Conservation (phyloP, 2,888 invertebrate genomes). For the Rutpela maculata region DNA sequence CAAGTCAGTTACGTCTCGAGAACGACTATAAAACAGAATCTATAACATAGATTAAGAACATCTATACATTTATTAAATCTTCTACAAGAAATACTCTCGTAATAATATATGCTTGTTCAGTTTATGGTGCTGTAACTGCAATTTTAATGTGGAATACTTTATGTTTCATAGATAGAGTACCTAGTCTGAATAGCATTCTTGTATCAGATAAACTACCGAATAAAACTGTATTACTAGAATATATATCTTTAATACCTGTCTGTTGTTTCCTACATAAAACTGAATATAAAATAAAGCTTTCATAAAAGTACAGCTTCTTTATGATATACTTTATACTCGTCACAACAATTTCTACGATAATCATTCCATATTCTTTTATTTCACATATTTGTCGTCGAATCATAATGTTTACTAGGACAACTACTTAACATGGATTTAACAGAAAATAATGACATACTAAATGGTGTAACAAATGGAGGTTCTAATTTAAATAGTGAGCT, state of each 20-base stretch:
- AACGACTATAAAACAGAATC: neutral
- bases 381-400: neutral
- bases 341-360: neutral
- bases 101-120: constrained; percentile 5
- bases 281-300: neutral
- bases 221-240: constrained; percentile 8
- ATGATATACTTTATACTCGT: neutral
- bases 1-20: too few species aligned
- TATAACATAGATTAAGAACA: neutral
- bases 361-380: neutral
- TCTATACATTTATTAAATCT: neutral
- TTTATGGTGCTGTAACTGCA: constrained; percentile 16
- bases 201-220: neutral
- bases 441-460: too few species aligned
- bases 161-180: neutral
- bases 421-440: too few species aligned
- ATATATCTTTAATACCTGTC: constrained; percentile 8
- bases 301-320: neutral
- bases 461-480: too few species aligned
- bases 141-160: constrained; percentile 18
- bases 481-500: too few species aligned
- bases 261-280: constrained; percentile 1
- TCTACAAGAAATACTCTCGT: constrained; percentile 7
- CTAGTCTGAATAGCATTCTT: constrained; percentile 1
- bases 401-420: neutral